Conservation (phyloP, 2,113 vertebrate species). For the Lanius collurio region DNA sequence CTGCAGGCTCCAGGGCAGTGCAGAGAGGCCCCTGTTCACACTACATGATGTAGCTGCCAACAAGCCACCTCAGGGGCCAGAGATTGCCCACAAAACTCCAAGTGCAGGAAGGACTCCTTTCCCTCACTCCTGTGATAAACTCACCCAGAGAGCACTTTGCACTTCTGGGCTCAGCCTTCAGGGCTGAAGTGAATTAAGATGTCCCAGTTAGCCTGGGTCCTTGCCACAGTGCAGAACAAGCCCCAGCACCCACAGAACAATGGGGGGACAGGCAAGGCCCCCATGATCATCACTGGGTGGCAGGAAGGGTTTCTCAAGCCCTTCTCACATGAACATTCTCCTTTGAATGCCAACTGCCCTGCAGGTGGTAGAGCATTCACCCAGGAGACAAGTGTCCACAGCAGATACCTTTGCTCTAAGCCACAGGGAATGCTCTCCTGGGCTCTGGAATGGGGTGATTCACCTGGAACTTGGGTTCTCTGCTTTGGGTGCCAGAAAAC, state of each 20-base stretch:
- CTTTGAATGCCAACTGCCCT: neutral
- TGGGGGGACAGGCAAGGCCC: rapidly evolving
- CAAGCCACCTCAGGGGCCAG: neutral
- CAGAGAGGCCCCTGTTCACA: neutral
- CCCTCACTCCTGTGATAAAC: neutral
- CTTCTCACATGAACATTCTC: neutral
- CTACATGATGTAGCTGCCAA: neutral
- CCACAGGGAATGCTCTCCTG: neutral
- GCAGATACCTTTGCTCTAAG: neutral
- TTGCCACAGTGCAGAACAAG: neutral
- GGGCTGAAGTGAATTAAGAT: neutral
- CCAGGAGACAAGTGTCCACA: neutral
- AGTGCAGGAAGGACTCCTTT: neutral
- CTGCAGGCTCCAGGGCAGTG: neutral
- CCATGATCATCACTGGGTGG: neutral
- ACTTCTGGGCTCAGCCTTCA: neutral
- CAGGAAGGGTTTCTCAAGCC: neutral
- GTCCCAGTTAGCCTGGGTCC: neutral
- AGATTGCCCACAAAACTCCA: neutral
- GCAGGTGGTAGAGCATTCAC: neutral
- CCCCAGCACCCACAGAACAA: neutral
- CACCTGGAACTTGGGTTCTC: neutral
- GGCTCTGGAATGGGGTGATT: neutral
- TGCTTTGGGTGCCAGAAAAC: neutral
- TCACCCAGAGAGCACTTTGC: neutral